Percentiles rank a stretch among this genome's conserved stretches.
These are phyloP conservation scores for Hymenopus coronatus DNA, from an alignment of 2,888 invertebrate genomes.

Conservation along the genomic window DNA sequence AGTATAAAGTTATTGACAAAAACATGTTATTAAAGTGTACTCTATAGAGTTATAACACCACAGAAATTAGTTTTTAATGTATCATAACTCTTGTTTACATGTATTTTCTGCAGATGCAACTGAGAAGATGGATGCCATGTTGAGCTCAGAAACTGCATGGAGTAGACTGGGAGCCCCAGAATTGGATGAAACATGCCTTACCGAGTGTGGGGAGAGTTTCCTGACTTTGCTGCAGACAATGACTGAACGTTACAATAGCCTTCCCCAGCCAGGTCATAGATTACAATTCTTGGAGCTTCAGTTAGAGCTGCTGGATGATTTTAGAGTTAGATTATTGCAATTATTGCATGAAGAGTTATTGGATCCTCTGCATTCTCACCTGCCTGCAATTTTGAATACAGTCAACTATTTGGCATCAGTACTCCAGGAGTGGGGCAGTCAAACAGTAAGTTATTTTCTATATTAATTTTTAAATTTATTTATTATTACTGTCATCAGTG, in stretches of 20 bases:
- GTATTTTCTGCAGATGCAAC: conserved; percentile 65
- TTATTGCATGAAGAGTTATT: conserved; percentile 63
- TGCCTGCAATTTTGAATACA: conserved; percentile 70
- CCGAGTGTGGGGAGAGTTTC: conserved; percentile 86
- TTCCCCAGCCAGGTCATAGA: conserved; percentile 82
- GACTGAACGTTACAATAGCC: conserved; percentile 76
- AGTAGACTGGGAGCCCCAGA: conserved; percentile 54
- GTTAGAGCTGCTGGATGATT: conserved; percentile 86
- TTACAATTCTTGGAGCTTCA: conserved; percentile 87
- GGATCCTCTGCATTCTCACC: conserved; percentile 56
- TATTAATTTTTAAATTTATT: background rate
- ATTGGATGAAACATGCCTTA: conserved; percentile 64
- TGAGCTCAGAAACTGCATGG: conserved; percentile 67
- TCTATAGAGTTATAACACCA: too few relatives aligned
- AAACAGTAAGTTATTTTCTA: conserved; percentile 47
- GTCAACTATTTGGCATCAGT: conserved; percentile 68
- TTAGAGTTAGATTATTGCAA: conserved; percentile 82
- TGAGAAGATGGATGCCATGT: conserved; percentile 84
- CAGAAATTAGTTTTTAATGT: too few relatives aligned
- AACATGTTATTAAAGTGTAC: too few relatives aligned
- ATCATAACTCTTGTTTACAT: background rate
- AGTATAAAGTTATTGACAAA: too few relatives aligned
- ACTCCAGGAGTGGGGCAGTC: conserved; percentile 73
- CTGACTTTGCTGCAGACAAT: conserved; percentile 81
- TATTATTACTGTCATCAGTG: too few relatives aligned